phyloP scores from a whole-genome alignment of 2,113 vertebrate genomes.

The Sisor rabdophorus region DNA sequence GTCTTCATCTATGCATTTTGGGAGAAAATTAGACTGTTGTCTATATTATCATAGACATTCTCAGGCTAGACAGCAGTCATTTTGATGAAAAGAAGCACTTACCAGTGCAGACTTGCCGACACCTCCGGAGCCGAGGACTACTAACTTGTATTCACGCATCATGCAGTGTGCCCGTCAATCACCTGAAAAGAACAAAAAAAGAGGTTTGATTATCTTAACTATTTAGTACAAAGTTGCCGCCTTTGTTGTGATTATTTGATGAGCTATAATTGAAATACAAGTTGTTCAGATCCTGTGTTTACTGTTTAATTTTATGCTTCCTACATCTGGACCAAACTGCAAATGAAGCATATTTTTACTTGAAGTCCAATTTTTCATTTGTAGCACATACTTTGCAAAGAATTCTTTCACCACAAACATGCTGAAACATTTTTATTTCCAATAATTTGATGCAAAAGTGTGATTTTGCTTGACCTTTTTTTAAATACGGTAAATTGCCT shows the following conservation, averaged over 20 bases:
- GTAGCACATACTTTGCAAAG: background rate
- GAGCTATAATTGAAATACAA: background rate
- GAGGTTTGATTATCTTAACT: background rate
- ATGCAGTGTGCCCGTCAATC: slow-evolving; percentile 61
- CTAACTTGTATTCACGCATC: slow-evolving; percentile 92
- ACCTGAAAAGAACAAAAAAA: slow-evolving; percentile 29
- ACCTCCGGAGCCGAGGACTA: slow-evolving; percentile 87
- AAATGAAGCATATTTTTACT: background rate
- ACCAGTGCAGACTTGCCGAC: slow-evolving; percentile 89
- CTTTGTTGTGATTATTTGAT: no score
- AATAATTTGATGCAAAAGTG: background rate
- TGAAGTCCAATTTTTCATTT: background rate
- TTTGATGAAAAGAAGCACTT: slow-evolving; percentile 63
- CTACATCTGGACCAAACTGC: background rate
- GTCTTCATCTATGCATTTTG: background rate
- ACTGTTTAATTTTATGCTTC: background rate
- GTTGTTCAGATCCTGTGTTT: background rate
- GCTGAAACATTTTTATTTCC: background rate
- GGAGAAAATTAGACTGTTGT: slow-evolving; percentile 24
- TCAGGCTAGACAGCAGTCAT: background rate
- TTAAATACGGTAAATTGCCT: background rate
- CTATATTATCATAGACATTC: slow-evolving; percentile 11
- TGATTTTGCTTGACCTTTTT: background rate
- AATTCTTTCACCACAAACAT: background rate
- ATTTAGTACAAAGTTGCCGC: background rate